phyloP scores from a whole-genome alignment of 1,140 invertebrate genomes.

The Nymphalis io region DNA sequence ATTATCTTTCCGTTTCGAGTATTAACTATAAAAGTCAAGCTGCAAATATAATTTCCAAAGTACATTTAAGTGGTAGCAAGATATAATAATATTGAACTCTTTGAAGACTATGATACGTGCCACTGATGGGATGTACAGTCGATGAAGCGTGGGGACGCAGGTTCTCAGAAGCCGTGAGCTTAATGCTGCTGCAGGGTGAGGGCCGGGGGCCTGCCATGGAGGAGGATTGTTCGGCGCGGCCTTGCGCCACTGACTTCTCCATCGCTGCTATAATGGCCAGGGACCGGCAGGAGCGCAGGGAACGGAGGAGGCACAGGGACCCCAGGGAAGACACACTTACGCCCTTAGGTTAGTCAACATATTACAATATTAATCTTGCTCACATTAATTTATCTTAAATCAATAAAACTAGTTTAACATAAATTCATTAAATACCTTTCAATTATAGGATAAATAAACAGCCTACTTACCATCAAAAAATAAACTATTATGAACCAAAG shows the following conservation, averaged over 20 bases:
- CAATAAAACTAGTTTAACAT: too few relatives aligned
- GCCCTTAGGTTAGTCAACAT: constrained; percentile 60
- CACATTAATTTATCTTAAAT: constrained; percentile 8
- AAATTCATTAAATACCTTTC: too few relatives aligned
- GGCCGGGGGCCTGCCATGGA: constrained; percentile 75
- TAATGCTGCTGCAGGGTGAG: constrained; percentile 78
- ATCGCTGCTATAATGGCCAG: constrained; percentile 93
- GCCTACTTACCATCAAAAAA: too few relatives aligned
- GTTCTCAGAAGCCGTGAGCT: constrained; percentile 61
- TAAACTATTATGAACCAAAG: too few relatives aligned
- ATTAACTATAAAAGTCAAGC: background rate
- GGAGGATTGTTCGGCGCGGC: constrained; percentile 82
- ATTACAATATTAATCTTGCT: background rate
- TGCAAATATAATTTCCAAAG: background rate
- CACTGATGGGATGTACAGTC: constrained; percentile 75
- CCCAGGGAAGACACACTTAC: constrained; percentile 75
- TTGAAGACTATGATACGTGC: constrained; percentile 60
- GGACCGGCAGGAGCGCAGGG: constrained; percentile 80
- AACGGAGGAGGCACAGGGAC: constrained; percentile 70
- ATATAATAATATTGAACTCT: constrained; percentile 12
- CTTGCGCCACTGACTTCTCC: constrained; percentile 92
- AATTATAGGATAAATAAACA: background rate
- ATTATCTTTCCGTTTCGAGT: constrained; percentile 1
- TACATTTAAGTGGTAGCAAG: constrained; percentile 19
- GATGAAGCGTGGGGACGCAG: constrained; percentile 67